Base-by-base conservation (phyloP, 2,797 vertebrate genomes). In the Gymnoscopelus braueri region DNA sequence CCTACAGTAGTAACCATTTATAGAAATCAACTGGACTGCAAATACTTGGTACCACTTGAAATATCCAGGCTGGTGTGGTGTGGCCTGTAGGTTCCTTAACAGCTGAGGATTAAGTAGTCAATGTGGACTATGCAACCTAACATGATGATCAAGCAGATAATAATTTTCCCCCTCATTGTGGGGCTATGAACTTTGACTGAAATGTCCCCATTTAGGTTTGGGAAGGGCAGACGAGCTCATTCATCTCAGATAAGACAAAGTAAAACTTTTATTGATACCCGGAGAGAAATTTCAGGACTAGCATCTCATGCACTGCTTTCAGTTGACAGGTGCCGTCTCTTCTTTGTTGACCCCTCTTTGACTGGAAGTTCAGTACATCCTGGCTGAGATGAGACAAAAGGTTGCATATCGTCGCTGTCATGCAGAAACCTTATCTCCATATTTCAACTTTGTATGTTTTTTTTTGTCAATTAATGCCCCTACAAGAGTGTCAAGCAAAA, bases 41-140 rank as follows among this genome's bases (percentile, higher is more conserved):
- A 12, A 13, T 48, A 23, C 4, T 47, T 24, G 4, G 80, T 87
- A 68, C 62, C 79, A 67, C n/a, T 66, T 63, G 50, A 70, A 83
- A 79, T 2, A 49, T 75, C 19, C 23, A 64, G 67, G 32, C 75
- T 70, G 67, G 65, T 74, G 69, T 67, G 63, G 49, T 73, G 71
- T 35, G 15, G 5, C 59, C 19, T 69, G 56, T 23, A 12, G 26
- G 24, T 26, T 58, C 26, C 12, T 72, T 69, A 26, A 58, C 48
- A 53, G 24, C 44, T 68, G 65, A 67, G 14, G 23, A 23, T 15
- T 5, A n/a, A 54, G 23, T 35, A 71, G 52, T 60, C 3, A 13
- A 74, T 69, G 61, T 60, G 4, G 63, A 79, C 87, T 88, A 87
- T 90, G 88, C 86, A 89, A 87, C 68, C 63, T 71, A 80, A 67